Conservation (phyloP, 2,113 vertebrate species). For the Myodes glareolus region DNA sequence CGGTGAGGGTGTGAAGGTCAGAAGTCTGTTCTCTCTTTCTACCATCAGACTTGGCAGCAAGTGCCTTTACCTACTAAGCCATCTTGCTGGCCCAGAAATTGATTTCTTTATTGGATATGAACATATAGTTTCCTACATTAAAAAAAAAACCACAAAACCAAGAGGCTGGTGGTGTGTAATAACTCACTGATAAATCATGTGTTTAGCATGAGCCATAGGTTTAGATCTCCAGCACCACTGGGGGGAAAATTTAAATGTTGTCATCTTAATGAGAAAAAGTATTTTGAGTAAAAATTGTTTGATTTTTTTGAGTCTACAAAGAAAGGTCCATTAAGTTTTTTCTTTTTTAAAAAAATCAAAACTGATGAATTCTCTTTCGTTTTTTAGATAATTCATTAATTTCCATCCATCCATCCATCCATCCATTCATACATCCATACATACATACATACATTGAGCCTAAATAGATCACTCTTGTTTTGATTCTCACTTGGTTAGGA, state of each 20-base stretch:
- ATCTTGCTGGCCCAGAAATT: background rate
- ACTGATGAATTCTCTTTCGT: slow-evolving; percentile 10
- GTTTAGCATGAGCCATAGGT: background rate
- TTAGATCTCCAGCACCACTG: background rate
- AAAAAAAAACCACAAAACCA: background rate
- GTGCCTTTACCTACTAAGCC: background rate
- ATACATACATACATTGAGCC: background rate
- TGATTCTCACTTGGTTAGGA: slow-evolving; percentile 45
- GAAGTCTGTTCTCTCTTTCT: background rate
- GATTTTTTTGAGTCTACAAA: slow-evolving; percentile 8
- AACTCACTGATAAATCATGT: background rate
- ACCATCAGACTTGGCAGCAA: background rate
- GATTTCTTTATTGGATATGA: slow-evolving; percentile 28
- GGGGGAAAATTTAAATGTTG: background rate
- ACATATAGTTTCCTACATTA: background rate
- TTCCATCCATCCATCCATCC: no score
- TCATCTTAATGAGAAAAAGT: slow-evolving; percentile 51
- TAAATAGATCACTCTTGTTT: background rate
- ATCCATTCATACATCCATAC: background rate
- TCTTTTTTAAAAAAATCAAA: background rate
- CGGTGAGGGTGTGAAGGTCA: background rate
- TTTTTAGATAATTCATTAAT: background rate
- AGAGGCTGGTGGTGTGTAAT: background rate
- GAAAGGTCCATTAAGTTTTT: background rate
- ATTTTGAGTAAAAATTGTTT: slow-evolving; percentile 50